Evolutionary conservation across 2,888 invertebrate genomes (phyloP), one percentile per base, ranked within the genome.

Genomic region (Nephrotoma appendiculata): DNA sequence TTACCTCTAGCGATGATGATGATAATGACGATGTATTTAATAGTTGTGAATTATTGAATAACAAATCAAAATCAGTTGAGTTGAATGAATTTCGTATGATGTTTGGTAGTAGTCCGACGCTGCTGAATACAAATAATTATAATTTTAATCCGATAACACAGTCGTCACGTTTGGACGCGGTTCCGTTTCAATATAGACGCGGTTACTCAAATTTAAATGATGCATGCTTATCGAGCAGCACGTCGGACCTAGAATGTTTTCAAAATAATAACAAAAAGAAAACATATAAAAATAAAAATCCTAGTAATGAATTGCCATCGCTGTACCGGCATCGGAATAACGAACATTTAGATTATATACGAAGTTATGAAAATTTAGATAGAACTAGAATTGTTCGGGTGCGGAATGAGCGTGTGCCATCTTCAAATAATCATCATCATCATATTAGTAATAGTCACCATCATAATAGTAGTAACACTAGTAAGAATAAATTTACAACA

Each of bases 181-280:
- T 89, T 71, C 89, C 89, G 41, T 88, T 88, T 85, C 88, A 89
- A 86, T 89, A 89, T 88, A 88, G 89, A 19, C 87, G 89, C 71
- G 89, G 89, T 19, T 89, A 89, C 86, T 88, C 88, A 48, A 89
- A 89, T 88, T 88, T 89, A 86, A 89, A 88, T 86, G 88, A 89
- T 87, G 89, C 89, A 0, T 88, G 89, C 44, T 86, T 88, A 41
- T 88, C 88, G 15, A 88, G 88, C 86, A 88, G 88, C 57, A 88
- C 88, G 45, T 88, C 88, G 0, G 88, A 88, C 87, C 87, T 88
- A n/a, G 88, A 88, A 86, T 87, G 87, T 85, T 88, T 88, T 85
- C 87, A 88, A 57, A 87, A 87, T 48, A 43, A 48, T 44, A 86
- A 87, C 48, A 86, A 83, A 44, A 86, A 83, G 12, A 85, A 83